Conservation (phyloP, 2,113 vertebrate genomes). For the Amphiprion ocellaris region DNA sequence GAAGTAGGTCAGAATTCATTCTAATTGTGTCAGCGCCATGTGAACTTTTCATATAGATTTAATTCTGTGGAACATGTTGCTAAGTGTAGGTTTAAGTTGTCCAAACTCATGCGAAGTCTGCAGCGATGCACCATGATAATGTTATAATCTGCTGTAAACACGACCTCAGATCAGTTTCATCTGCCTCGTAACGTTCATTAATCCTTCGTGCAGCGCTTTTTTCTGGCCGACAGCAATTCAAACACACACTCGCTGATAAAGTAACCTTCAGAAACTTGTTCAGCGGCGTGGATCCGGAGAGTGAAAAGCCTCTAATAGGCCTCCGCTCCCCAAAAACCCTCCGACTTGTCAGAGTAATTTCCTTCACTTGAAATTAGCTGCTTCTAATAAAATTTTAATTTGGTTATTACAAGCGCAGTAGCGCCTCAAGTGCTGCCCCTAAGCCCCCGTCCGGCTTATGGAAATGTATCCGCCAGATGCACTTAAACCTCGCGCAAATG, state of each 20-base stretch:
- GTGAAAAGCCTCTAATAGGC: slow-evolving; percentile 50
- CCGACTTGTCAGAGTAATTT: slow-evolving; percentile 72
- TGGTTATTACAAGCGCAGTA: slow-evolving; percentile 73
- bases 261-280: slow-evolving; percentile 48
- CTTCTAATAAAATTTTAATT: slow-evolving; percentile 79
- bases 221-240: slow-evolving; percentile 15
- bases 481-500: slow-evolving; percentile 68
- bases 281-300: slow-evolving; percentile 46
- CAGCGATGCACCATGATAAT: background rate
- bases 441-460: slow-evolving; percentile 63
- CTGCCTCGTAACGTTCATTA: slow-evolving; percentile 41
- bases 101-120: background rate
- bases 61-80: background rate
- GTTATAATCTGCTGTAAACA: slow-evolving; percentile 34
- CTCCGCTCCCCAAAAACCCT: slow-evolving; percentile 45
- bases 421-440: slow-evolving; percentile 63
- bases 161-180: slow-evolving; percentile 46
- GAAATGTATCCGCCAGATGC: slow-evolving; percentile 65
- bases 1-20: background rate
- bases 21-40: too few relatives aligned
- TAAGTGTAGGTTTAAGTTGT: background rate
- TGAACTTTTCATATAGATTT: background rate
- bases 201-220: slow-evolving; percentile 40
- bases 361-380: slow-evolving; percentile 74
- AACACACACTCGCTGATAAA: background rate